phyloP scores from a whole-genome alignment of 1,140 invertebrate species.

The Zaprionus kolodkinae region DNA sequence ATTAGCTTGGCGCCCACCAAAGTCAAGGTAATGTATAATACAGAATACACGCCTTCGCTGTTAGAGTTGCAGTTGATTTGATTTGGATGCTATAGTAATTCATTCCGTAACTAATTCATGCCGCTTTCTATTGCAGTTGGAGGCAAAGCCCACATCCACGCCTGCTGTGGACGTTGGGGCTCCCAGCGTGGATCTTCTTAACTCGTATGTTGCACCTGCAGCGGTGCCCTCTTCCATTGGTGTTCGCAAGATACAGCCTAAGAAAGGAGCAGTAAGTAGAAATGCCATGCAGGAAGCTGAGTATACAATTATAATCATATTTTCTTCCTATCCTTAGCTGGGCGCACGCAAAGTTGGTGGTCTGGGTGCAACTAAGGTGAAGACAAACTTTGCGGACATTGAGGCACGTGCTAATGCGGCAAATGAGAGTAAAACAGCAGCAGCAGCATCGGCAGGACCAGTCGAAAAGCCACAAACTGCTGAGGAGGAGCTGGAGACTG shows the following conservation, averaged over 20 bases:
- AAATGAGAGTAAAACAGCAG: conserved; percentile 87
- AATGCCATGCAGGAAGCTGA: not conserved
- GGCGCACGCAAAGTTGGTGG: conserved; percentile 93
- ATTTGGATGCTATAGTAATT: not conserved
- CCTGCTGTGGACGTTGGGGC: conserved; percentile 49
- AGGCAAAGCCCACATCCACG: conserved; percentile 51
- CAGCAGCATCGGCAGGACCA: conserved; percentile 68
- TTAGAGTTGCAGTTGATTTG: conserved; percentile 16
- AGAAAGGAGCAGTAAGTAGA: conserved; percentile 87
- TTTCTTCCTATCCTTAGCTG: conserved; percentile 80
- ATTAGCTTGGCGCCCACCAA: conserved; percentile 34
- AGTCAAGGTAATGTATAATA: conserved; percentile 39
- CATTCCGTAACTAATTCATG: not conserved
- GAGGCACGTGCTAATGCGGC: conserved; percentile 94
- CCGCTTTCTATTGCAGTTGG: conserved; percentile 43
- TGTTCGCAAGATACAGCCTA: conserved; percentile 87
- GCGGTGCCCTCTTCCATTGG: conserved; percentile 86
- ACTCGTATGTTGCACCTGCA: conserved; percentile 57
- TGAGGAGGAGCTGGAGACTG: conserved; percentile 86
- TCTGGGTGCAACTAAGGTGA: conserved; percentile 98
- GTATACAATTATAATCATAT: not conserved
- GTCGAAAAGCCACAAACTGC: conserved; percentile 71
- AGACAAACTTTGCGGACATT: conserved; percentile 97
- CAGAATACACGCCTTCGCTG: conserved; percentile 34
- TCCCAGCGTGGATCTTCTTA: conserved; percentile 84